Evolutionary conservation across 64 coral and sea anemone species (phyloP).

Genomic region (Pocillopora verrucosa): DNA sequence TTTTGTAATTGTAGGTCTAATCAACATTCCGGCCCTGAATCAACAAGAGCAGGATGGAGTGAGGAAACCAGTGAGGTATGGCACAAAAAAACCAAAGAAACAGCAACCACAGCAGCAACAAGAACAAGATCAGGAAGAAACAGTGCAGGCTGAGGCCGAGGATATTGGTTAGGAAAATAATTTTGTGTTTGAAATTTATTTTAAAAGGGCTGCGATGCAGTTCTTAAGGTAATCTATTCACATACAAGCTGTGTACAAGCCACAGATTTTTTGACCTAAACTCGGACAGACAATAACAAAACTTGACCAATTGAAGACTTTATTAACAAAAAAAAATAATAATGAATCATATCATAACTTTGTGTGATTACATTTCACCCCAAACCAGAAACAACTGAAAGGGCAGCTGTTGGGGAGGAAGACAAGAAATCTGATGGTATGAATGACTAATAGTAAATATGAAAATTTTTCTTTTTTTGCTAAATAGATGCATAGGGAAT

Average conservation of each 20-base stretch:
- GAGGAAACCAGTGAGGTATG: constrained; percentile 84
- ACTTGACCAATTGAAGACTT: too few species aligned
- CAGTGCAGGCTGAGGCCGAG: neutral
- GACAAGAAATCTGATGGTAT: constrained; percentile 12
- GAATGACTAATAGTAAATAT: neutral
- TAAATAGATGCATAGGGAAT: too few species aligned
- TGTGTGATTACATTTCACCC: neutral
- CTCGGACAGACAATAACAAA: too few species aligned
- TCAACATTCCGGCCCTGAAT: constrained; percentile 82
- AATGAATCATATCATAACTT: neutral
- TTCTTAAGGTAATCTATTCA: too few species aligned
- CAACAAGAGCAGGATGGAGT: constrained; percentile 71
- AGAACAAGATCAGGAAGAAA: constrained; percentile 41
- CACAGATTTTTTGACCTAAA: too few species aligned
- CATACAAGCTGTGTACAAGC: too few species aligned
- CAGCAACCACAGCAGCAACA: constrained; percentile 70
- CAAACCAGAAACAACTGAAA: neutral
- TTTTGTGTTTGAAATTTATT: too few species aligned
- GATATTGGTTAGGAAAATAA: neutral
- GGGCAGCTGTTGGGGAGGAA: neutral
- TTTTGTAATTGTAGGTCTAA: constrained; percentile 15
- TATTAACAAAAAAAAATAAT: too few species aligned
- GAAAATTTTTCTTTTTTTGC: too few species aligned
- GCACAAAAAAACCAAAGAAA: constrained; percentile 78
- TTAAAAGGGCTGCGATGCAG: too few species aligned